Base-by-base conservation (phyloP, 2,888 invertebrate genomes). In the Deilephila porcellus region DNA sequence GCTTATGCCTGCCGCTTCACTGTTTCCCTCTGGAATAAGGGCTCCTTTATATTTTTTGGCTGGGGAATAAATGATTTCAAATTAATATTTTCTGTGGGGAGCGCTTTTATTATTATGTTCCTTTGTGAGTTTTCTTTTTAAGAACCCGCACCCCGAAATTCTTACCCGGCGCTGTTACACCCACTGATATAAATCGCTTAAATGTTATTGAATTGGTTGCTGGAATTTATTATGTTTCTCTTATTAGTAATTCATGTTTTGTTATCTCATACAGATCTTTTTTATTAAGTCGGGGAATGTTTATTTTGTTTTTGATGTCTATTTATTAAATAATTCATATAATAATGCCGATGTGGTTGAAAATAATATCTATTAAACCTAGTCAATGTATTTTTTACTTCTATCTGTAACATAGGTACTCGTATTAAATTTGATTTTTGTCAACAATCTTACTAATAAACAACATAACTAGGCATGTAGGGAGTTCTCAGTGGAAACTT, bases 1-100 rank as follows among this genome's bases (percentile, higher is more conserved):
- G 81, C 82, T 87, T 86, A 88, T 88, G 85, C 86, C 83, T 80
- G 78, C 82, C 83, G 86, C 83, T 85, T 86, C 82, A 81, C 82
- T 80, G 80, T 85, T 83, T 84, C 84, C 82, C 84, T 83, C 81
- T 82, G 81, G 85, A 88, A 86, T 85, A 83, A 86, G 84, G 86
- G 83, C 81, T 84, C 83, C 84, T 88, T 88, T 87, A 86, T 87
- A 80, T 60, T 83, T 87, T 86, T 89, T 89, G 83, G 82, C 85
- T 85, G 83, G 82, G 80, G 85, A 88, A 89, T 91, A 90, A 90
- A 90, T 89, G 85, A 89, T 90, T 88, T 85, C 84, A 87, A 89
- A 90, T 90, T 91, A 90, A 90, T 89, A 87, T 88, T 87, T 86
- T 88, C 85, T 84, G 84, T 85, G 83, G 86, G 86, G 85, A 83